Evolutionary conservation across 1,140 invertebrate genomes (phyloP).

Genomic region (Drosophila tsacasi): DNA sequence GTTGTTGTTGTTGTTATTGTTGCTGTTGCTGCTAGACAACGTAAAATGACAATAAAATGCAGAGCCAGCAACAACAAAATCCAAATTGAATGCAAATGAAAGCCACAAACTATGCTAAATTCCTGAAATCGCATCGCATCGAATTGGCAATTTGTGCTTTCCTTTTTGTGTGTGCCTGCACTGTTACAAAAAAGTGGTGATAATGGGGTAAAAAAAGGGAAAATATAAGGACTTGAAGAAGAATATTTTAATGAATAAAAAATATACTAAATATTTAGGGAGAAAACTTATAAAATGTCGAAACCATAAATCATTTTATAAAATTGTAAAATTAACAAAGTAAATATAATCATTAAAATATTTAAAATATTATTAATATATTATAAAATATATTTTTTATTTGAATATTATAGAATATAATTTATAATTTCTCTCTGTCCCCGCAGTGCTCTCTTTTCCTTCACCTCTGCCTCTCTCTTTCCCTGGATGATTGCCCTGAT

Average conservation of each 20-base stretch:
- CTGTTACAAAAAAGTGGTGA: background rate
- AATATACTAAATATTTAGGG: no score
- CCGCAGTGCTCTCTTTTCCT: constrained; percentile 37
- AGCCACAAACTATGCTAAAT: constrained; percentile 84
- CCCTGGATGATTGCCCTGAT: constrained; percentile 55
- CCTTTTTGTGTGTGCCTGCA: constrained; percentile 59
- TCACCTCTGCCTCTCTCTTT: constrained; percentile 1
- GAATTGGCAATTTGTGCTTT: constrained; percentile 83
- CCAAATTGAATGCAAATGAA: constrained; percentile 85
- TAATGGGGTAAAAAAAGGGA: background rate
- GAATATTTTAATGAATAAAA: background rate
- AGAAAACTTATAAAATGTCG: background rate
- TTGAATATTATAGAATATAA: no score
- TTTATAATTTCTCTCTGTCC: constrained; percentile 40
- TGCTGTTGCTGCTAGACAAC: constrained; percentile 58
- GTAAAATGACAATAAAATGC: constrained; percentile 82
- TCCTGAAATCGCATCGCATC: constrained; percentile 81
- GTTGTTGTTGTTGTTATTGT: constrained; percentile 23
- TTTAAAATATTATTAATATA: no score
- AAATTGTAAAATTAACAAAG: background rate
- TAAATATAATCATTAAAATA: no score
- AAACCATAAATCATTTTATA: background rate
- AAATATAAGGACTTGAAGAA: accelerated
- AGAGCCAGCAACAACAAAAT: constrained; percentile 61
- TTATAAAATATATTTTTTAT: no score